Evolutionary conservation across 1,140 invertebrate genomes (phyloP), one percentile per base, ranked within the genome.

Genomic region (Acromyrmex heyeri): DNA sequence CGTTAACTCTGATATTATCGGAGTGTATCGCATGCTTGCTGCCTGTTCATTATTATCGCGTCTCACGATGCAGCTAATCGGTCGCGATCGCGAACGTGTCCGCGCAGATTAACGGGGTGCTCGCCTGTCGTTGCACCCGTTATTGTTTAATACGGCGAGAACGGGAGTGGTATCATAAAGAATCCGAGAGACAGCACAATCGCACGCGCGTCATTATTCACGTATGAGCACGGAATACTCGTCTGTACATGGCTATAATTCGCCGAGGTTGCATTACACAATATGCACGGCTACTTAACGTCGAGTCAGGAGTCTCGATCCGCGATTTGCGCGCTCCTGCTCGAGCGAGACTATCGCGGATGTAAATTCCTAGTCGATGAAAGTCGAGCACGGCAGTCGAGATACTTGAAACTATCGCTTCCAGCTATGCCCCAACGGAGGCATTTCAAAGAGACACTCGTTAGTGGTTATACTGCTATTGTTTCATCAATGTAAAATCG

Each of bases 81-180:
- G 16, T 27, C 87, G 65, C 55, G 89, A 90, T 90, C 87, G 87
- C 77, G 48, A 86, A 81, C 88, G 77, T 77, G 87, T 89, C 85
- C 53, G 78, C 62, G 69, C 79, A 78, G 78, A 90, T 90, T 90
- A 90, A 90, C 88, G 55, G 89, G 62, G 85, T 87, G 77, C 86
- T 86, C 75, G 38, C 50, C 44, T 77, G 67, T 87, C 85, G 65
- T 85, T 77, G 70, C 38, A 44, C 88, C 55, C 72, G 73, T 89
- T 89, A 89, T 87, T 89, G 87, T 90, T 86, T 88, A 82, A 83
- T 87, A 78, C 21, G 38, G 61, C 57, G 24, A 53, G 53, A 61
- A 30, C 27, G 21, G 53, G 27, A 59, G 38, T 34, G 69, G n/a
- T 70, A 70, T 70, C 53, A 27, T 57, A 81, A 50, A 65, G 55